Conservation (phyloP, 2,797 vertebrate species). For the Lateolabrax maculatus region DNA sequence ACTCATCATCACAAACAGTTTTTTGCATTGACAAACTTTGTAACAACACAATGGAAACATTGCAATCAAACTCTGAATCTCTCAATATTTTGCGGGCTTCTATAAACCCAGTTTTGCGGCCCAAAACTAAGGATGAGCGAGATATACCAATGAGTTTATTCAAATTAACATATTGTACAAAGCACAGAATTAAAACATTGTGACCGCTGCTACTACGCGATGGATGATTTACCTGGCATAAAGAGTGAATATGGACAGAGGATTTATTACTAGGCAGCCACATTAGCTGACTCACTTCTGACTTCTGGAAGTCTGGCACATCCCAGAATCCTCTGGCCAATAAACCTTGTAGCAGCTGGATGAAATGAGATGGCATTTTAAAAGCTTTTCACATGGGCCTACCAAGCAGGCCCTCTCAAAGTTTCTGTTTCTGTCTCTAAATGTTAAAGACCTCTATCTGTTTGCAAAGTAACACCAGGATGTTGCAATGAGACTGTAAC, state of each 20-base stretch:
- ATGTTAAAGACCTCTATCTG: slow-evolving; percentile 24
- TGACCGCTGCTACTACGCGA: slow-evolving; percentile 24
- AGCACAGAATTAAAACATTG: slow-evolving; percentile 20
- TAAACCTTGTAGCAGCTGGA: slow-evolving; percentile 72
- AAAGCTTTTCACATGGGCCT: slow-evolving; percentile 64
- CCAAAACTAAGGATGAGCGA: background rate
- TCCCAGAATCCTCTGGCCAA: slow-evolving; percentile 60
- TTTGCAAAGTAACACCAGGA: background rate
- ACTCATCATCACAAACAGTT: slow-evolving; percentile 35
- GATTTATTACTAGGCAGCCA: slow-evolving; percentile 67
- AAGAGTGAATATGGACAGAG: slow-evolving; percentile 42
- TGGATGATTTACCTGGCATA: slow-evolving; percentile 50
- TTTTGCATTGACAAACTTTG: slow-evolving; percentile 30
- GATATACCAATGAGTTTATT: slow-evolving; percentile 5
- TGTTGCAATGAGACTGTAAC: background rate
- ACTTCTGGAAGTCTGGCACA: slow-evolving; percentile 67
- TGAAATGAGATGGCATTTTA: slow-evolving; percentile 74
- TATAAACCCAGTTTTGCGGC: background rate
- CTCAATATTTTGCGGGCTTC: background rate
- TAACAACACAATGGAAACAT: background rate
- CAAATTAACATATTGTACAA: background rate
- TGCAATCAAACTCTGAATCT: background rate
- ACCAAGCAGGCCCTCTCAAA: slow-evolving; percentile 38
- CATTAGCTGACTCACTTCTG: slow-evolving; percentile 73
- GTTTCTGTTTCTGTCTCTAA: slow-evolving; percentile 27